Base-by-base conservation (phyloP, 37 sponge, comb jelly and placozoan genomes). In the Geodia barretti region DNA sequence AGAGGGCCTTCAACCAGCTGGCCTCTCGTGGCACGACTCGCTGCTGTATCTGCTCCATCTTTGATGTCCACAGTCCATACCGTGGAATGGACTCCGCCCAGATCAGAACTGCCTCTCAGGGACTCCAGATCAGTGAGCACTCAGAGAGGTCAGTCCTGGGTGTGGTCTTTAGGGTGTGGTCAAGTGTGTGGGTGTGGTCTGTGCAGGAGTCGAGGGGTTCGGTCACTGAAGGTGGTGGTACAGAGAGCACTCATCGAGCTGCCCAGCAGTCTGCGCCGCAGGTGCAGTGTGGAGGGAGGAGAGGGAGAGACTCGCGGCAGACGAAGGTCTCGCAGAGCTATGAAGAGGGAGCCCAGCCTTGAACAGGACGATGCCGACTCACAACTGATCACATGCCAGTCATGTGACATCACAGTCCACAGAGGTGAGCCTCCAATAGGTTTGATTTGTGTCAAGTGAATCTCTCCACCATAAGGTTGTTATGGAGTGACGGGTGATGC, bases 11-110 rank as follows among this genome's bases (percentile, higher is more conserved):
- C 83, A 92, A 92, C 61, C 70, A 75, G 63, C 63, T 86, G 19
- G 31, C 76, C 24, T 82, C 93, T 28, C 69, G 21, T 5, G 80
- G 64, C 1, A 70, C 69, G 25, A 85, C 64, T 23, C 25, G 59
- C n/a, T 95, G 95, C 73, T 88, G 90, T 68, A 67, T 92, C 41
- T 91, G 90, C 66, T 66, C 81, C 7, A 67, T 91, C 28, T 79
- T 82, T 58, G 89, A 76, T 4, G 32, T 1, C 64, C 89, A 81
- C 43, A 84, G 75, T 39, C 82, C 82, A 7, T 89, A 81, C 75
- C 17, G 54, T 47, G 54, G 54, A 47, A 47, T 47, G 54, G 54
- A 47, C 54, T 47, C 54, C 7, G 54, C 7, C 11, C 54, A 47
- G 54, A 47, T 47, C 54, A 47, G 54, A 47, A 14, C 54, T 47